phyloP scores from a whole-genome alignment of 1,140 invertebrate species.

The Arctopsyche grandis region DNA sequence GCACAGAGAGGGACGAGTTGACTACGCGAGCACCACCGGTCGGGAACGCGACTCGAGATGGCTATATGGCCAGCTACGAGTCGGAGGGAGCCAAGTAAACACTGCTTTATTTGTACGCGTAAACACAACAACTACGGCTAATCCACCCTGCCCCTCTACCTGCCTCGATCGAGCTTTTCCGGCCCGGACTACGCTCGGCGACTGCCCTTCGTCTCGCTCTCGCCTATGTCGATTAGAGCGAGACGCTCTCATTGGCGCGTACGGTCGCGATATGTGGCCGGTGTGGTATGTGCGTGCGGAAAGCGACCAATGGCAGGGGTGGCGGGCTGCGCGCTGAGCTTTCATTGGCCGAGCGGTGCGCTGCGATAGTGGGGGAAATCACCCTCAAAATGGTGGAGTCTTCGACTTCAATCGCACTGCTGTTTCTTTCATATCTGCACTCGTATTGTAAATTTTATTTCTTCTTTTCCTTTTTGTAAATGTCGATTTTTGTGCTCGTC shows the following conservation, averaged over 20 bases:
- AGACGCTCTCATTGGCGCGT: neutral
- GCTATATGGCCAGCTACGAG: constrained; percentile 58
- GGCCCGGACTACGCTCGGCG: no score
- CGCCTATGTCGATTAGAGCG: neutral
- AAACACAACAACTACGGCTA: constrained; percentile 51
- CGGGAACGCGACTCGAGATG: constrained; percentile 61
- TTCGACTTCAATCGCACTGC: neutral
- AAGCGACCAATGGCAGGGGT: constrained; percentile 55
- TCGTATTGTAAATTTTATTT: neutral
- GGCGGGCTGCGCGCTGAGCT: constrained; percentile 42
- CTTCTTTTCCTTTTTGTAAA: neutral
- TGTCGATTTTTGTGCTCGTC: neutral
- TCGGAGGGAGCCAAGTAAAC: constrained; percentile 60
- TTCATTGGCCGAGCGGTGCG: constrained; percentile 56
- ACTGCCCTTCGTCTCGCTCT: neutral
- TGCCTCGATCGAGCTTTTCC: constrained; percentile 13
- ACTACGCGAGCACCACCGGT: constrained; percentile 57
- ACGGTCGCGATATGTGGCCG: neutral
- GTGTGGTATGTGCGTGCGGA: constrained; percentile 55
- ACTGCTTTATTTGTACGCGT: constrained; percentile 53
- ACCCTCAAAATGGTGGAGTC: constrained; percentile 48
- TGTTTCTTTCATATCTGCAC: neutral
- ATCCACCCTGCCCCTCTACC: constrained; percentile 50
- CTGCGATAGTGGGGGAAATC: constrained; percentile 39
- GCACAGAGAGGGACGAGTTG: constrained; percentile 64